Evolutionary conservation across 64 coral and sea anemone species (phyloP), one percentile per base, ranked within the genome.

Genomic region (Dendrophyllia cribrosa): DNA sequence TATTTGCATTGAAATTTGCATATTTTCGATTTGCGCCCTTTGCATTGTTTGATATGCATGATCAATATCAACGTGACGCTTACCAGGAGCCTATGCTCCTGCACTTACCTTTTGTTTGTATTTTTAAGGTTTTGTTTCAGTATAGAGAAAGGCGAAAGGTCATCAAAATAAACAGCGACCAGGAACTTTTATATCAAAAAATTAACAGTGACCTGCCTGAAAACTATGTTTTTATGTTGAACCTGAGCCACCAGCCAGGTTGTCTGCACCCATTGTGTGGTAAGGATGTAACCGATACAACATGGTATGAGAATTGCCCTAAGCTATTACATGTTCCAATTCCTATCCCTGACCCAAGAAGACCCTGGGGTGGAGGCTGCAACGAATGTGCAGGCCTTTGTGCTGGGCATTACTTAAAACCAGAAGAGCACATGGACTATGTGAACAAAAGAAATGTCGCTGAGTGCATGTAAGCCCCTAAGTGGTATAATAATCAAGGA

Each of bases 151-250:
- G 23, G 25, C n/a, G 9, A 25, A 70, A 70, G n/a, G 22, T 70
- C 20, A 70, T 70, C n/a, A 70, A 66, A 66, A 66, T 15, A 24
- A 26, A 10, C 51, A 70, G 24, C 23, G 20, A 25, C 23, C 20
- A 24, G n/a, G 67, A 22, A 8, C 67, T 26, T 25, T 25, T 26
- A 25, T 24, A 77, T 2, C 71, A 67, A 53, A 80, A 92, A 72
- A 82, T 92, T 62, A 78, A 79, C 34, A 75, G 50, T 22, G 48
- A 86, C 47, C 80, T 92, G 43, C 90, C 90, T 64, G 80, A 74
- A 72, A 77, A 92, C 50, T 92, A 92, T 77, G 58, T 92, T 56
- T 92, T 86, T 76, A 82, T 92, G 75, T 56, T 92, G 60, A 90
- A 82, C 68, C 52, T 93, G 49, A 88, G 91, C 59, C 77, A 88